These are phyloP conservation scores for Trissoscelio sp. DNA, from an alignment of 2,888 invertebrate genomes.

Conservation along the genomic window DNA sequence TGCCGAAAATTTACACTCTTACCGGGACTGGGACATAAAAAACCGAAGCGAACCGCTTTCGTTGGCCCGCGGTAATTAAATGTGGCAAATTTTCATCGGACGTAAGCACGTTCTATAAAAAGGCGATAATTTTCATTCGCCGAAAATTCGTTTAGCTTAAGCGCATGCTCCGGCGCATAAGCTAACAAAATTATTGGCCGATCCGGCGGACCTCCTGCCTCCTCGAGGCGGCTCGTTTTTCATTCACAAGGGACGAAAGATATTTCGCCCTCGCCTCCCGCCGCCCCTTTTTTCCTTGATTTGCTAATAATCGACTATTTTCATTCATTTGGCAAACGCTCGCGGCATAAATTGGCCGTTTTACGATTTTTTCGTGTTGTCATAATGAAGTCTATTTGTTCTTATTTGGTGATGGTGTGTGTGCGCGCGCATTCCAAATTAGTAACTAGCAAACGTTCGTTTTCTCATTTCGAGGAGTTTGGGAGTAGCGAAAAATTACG, in stretches of 20 bases:
- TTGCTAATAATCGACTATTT: constrained; percentile 48
- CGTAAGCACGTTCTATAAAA: constrained; percentile 45
- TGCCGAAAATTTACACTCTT: constrained; percentile 41
- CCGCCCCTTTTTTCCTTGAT: constrained; percentile 40
- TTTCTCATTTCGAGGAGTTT: constrained; percentile 54
- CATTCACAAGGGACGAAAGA: constrained; percentile 73
- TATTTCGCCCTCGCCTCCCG: constrained; percentile 68
- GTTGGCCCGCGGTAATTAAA: constrained; percentile 45
- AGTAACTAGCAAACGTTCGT: constrained; percentile 54
- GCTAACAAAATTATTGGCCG: constrained; percentile 79
- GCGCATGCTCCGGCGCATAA: constrained; percentile 74
- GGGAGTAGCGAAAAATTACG: constrained; percentile 63
- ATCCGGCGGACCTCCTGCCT: constrained; percentile 79
- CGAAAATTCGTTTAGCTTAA: constrained; percentile 46
- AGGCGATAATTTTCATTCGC: constrained; percentile 49
- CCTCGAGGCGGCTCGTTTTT: constrained; percentile 77
- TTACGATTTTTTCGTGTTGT: constrained; percentile 36
- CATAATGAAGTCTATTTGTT: constrained; percentile 29
- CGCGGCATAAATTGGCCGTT: constrained; percentile 14
- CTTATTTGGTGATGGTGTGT: neutral
- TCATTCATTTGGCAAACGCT: constrained; percentile 34
- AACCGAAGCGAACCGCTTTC: constrained; percentile 42
- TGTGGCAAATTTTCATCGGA: constrained; percentile 52
- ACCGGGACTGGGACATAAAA: constrained; percentile 13
- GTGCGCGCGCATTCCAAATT: constrained; percentile 41